Conservation (phyloP, 2,888 invertebrate genomes). For the Phyto melanocephala region DNA sequence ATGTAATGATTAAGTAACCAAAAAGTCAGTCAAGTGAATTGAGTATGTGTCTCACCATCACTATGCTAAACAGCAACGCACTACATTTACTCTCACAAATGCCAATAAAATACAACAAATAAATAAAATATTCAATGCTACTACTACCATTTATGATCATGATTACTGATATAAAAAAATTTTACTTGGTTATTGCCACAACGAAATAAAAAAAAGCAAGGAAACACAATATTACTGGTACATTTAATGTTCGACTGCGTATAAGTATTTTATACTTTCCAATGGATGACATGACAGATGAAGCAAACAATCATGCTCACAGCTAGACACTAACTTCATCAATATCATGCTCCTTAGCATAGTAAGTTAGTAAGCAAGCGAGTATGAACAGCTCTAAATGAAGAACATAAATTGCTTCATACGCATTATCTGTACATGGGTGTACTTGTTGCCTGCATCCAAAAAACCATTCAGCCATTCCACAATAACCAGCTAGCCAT, state of each 20-base stretch:
- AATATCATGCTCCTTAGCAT: slow-evolving; percentile 59
- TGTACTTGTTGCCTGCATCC: slow-evolving; percentile 53
- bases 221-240: slow-evolving; percentile 3
- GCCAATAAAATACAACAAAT: slow-evolving; percentile 69
- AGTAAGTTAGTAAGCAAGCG: background rate
- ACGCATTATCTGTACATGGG: slow-evolving; percentile 62
- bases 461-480: slow-evolving; percentile 44
- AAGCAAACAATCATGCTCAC: slow-evolving; percentile 72
- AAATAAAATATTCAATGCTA: slow-evolving; percentile 70
- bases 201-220: background rate
- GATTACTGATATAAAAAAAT: slow-evolving; percentile 73
- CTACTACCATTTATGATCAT: slow-evolving; percentile 75
- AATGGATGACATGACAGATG: slow-evolving; percentile 76
- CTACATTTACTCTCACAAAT: slow-evolving; percentile 58
- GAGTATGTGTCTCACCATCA: slow-evolving; percentile 41
- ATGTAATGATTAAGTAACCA: slow-evolving; percentile 58
- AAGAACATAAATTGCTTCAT: slow-evolving; percentile 50
- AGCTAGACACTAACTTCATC: slow-evolving; percentile 69
- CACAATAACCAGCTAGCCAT: background rate
- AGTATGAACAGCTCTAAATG: slow-evolving; percentile 26
- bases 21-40: slow-evolving; percentile 53
- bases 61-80: background rate
- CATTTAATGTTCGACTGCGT: slow-evolving; percentile 20
- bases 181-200: slow-evolving; percentile 28
- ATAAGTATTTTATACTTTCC: slow-evolving; percentile 57